Evolutionary conservation across 2,113 vertebrate species (phyloP).

Genomic region (Struthio camelus): DNA sequence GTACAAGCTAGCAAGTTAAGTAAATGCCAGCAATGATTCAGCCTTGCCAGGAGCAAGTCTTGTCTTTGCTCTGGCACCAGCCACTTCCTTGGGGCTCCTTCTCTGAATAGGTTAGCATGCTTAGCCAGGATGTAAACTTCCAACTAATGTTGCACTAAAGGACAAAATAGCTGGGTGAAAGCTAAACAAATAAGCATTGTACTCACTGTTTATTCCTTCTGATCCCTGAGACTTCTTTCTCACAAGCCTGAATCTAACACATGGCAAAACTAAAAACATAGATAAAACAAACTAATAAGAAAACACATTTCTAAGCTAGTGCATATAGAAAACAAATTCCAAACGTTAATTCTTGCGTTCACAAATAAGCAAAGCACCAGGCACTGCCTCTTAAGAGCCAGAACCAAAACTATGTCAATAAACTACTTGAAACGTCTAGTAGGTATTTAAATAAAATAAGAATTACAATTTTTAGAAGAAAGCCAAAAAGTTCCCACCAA

Average conservation of each 20-base stretch:
- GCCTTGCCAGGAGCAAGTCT: neutral
- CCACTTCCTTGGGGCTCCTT: neutral
- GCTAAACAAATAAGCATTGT: neutral
- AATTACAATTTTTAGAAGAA: neutral
- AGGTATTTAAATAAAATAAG: neutral
- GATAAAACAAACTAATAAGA: neutral
- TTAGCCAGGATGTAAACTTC: neutral
- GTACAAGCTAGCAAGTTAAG: neutral
- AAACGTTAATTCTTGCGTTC: neutral
- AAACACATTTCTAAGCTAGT: neutral
- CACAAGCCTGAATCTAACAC: neutral
- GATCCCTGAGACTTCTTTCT: neutral
- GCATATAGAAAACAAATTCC: neutral
- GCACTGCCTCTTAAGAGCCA: neutral
- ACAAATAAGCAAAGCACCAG: neutral
- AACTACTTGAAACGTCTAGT: neutral
- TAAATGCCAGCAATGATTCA: constrained; percentile 12
- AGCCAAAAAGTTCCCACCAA: neutral
- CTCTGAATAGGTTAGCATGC: neutral
- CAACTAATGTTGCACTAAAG: neutral
- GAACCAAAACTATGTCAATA: neutral
- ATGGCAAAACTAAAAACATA: neutral
- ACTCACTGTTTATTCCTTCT: neutral
- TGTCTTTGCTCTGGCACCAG: neutral
- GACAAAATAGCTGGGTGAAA: neutral